phyloP scores from a whole-genome alignment of 2,888 invertebrate species.

The Eristalinus sepulchralis region DNA sequence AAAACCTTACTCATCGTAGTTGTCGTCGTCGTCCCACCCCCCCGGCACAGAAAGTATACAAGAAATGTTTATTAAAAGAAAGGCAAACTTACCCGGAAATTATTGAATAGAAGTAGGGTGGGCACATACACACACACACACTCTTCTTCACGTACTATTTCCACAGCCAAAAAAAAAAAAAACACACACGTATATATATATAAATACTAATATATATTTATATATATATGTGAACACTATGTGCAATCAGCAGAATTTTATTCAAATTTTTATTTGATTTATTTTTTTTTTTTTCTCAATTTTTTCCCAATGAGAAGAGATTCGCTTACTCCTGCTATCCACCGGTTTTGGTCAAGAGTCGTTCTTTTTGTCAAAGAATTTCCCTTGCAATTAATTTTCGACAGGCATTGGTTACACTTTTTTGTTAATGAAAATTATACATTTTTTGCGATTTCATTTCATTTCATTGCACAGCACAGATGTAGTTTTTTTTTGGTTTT shows the following conservation, averaged over 20 bases:
- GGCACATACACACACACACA: slow-evolving; percentile 26
- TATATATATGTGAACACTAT: neutral
- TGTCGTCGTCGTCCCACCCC: no score
- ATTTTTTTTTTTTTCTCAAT: slow-evolving; percentile 17
- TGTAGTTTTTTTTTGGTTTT: neutral
- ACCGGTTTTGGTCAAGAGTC: slow-evolving; percentile 56
- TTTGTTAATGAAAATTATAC: slow-evolving; percentile 4
- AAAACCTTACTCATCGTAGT: no score
- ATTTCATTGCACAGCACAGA: neutral
- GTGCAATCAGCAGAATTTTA: neutral
- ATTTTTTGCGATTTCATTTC: neutral
- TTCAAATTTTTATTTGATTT: neutral
- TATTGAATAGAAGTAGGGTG: slow-evolving; percentile 43
- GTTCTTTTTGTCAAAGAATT: slow-evolving; percentile 56
- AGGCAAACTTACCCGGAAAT: slow-evolving; percentile 34
- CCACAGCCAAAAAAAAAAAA: slow-evolving; percentile 9
- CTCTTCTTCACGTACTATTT: slow-evolving; percentile 59
- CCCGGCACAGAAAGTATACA: neutral
- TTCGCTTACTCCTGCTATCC: slow-evolving; percentile 51
- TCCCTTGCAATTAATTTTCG: slow-evolving; percentile 48
- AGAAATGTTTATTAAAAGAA: neutral
- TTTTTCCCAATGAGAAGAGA: slow-evolving; percentile 48
- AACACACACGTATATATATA: neutral
- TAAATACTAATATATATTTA: no score
- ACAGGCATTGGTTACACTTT: slow-evolving; percentile 47